These are phyloP conservation scores for Spisula subtruncata DNA, from an alignment of 2,888 invertebrate species.

Conservation along the genomic window DNA sequence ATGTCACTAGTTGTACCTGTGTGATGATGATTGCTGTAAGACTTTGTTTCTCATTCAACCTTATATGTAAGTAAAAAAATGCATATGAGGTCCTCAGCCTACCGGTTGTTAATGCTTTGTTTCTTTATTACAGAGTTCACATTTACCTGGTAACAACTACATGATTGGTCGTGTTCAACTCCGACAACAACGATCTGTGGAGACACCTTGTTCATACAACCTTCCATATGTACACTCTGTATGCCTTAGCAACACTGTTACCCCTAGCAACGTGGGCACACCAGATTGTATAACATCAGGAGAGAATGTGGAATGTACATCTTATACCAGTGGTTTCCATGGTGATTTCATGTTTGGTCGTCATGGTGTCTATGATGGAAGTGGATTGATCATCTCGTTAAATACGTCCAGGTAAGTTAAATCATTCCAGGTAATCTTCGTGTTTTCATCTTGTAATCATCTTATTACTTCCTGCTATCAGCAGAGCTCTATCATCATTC, in stretches of 20 bases:
- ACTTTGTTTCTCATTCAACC: too few species aligned
- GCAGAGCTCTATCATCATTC: background rate
- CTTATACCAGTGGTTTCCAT: constrained; percentile 48
- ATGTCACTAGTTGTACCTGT: too few species aligned
- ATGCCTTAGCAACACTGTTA: constrained; percentile 61
- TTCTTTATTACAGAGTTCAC: constrained; percentile 25
- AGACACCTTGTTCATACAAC: constrained; percentile 69
- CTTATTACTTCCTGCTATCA: constrained; percentile 3
- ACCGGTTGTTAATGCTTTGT: background rate
- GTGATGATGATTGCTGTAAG: too few species aligned
- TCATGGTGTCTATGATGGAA: constrained; percentile 80
- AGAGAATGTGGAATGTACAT: constrained; percentile 23
- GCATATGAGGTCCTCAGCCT: too few species aligned
- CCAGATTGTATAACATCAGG: constrained; percentile 50
- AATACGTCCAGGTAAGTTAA: constrained; percentile 58
- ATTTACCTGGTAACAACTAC: constrained; percentile 59
- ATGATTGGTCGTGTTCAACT: constrained; percentile 84
- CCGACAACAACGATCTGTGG: constrained; percentile 79
- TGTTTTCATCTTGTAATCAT: constrained; percentile 6
- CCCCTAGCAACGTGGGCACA: constrained; percentile 52
- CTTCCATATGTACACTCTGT: constrained; percentile 52
- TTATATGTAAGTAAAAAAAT: too few species aligned
- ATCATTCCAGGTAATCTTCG: too few species aligned
- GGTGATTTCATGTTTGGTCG: constrained; percentile 74
- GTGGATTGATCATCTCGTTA: constrained; percentile 76